Conservation (phyloP, 2,888 invertebrate genomes). For the Stenodera caucasica region DNA sequence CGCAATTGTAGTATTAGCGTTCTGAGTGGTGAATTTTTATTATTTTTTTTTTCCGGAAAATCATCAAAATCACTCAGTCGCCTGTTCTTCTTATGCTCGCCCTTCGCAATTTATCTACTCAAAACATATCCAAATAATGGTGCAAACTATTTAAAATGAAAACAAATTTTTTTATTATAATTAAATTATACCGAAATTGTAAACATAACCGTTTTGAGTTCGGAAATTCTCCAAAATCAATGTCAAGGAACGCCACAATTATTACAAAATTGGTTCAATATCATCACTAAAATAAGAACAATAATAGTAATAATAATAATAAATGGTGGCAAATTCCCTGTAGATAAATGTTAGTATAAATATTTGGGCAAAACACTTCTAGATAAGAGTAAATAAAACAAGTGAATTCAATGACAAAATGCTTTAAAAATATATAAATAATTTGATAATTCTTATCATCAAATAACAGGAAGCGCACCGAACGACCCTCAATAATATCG, state of each 20-base stretch:
- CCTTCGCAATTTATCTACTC: conserved; percentile 47
- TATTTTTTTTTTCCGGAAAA: conserved; percentile 23
- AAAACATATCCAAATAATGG: conserved; percentile 55
- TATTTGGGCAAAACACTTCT: conserved; percentile 30
- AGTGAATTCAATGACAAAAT: too few relatives aligned
- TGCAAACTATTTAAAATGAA: too few relatives aligned
- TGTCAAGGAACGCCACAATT: too few relatives aligned
- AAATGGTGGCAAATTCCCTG: conserved; percentile 6
- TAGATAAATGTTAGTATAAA: conserved; percentile 40
- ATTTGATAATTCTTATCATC: conserved; percentile 37
- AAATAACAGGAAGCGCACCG: conserved; percentile 35
- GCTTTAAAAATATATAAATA: conserved; percentile 36
- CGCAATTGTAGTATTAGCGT: conserved; percentile 52
- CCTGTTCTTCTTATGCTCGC: conserved; percentile 47
- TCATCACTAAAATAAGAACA: too few relatives aligned
- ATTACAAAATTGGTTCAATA: too few relatives aligned
- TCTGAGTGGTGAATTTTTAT: conserved; percentile 35
- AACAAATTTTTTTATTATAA: too few relatives aligned
- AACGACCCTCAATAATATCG: conserved; percentile 18
- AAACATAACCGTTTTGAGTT: conserved; percentile 31
- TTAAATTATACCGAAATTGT: too few relatives aligned
- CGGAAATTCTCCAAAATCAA: too few relatives aligned
- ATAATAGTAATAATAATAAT: too few relatives aligned
- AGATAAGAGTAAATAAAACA: too few relatives aligned
- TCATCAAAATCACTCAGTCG: conserved; percentile 35